Percentiles rank a stretch among this genome's conserved stretches.
These are phyloP conservation scores for Bolborhynchus lineola DNA, from an alignment of 2,113 vertebrate species.

Conservation along the genomic window DNA sequence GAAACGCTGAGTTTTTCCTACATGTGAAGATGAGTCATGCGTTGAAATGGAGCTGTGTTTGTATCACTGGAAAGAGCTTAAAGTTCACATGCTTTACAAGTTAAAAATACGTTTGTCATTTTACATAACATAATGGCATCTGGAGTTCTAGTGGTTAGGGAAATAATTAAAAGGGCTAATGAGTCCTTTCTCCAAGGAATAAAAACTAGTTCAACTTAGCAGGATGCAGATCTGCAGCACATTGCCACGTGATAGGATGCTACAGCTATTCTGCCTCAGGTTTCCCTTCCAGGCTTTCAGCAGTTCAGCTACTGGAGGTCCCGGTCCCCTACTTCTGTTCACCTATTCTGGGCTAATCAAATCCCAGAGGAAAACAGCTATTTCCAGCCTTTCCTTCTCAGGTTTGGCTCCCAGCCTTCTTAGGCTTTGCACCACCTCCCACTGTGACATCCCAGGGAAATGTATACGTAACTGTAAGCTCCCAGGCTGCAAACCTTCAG, in stretches of 20 bases:
- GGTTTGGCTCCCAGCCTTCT: not conserved
- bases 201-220: conserved; percentile 22
- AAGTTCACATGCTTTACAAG: conserved; percentile 29
- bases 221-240: not conserved
- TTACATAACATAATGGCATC: conserved; percentile 38
- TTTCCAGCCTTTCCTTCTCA: not conserved
- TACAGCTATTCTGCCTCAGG: conserved; percentile 3
- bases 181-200: conserved; percentile 36
- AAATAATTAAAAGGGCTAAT: conserved; percentile 62
- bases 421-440: not conserved
- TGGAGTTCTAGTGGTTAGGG: not conserved
- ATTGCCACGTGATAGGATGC: not conserved
- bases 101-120: conserved; percentile 62
- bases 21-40: conserved; percentile 35
- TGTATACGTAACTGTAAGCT: not conserved
- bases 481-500: not conserved
- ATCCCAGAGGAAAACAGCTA: not conserved
- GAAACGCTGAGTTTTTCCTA: conserved; percentile 6
- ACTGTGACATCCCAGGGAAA: not conserved
- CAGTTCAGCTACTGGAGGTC: not conserved
- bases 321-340: not conserved
- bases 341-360: not conserved
- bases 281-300: conserved; percentile 16
- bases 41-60: not conserved
- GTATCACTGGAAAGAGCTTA: conserved; percentile 13